Evolutionary conservation across 2,888 invertebrate species (phyloP), one percentile per base, ranked within the genome.

Genomic region (Chrysolina oricalcia): DNA sequence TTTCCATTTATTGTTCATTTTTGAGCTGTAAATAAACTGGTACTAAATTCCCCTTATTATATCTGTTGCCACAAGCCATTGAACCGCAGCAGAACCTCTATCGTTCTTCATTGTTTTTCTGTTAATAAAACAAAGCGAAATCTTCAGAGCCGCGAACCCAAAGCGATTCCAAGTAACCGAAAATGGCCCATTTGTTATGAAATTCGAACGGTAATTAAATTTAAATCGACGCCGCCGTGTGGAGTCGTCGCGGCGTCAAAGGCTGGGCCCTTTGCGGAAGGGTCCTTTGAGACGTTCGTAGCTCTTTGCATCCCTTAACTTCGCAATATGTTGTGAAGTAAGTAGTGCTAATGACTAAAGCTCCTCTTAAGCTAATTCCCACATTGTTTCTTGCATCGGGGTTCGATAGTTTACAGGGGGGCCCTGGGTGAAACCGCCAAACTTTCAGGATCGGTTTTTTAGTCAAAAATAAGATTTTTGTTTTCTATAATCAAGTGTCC

Each of bases 251-350:
- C 59, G 59, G 27, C 59, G 70, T 82, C 83, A 83, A 82, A 82
- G 82, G 79, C 48, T 73, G 77, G 43, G 67, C 70, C 59, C 59
- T 59, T 59, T 27, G 59, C 59, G 35, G n/a, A 59, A 59, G 71
- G 72, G 48, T 48, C 74, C 76, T 78, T 78, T 76, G 81, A 79
- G 77, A 77, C 67, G 56, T 70, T 65, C 72, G 77, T 70, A 64
- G 77, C 80, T 80, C 78, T 80, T 77, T 78, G 75, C 76, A 74
- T 80, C 75, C 69, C 71, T 74, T 72, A 77, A 78, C 79, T 78
- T 74, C 68, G 65, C 76, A 71, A 78, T 79, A 79, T 80, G 77
- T 79, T 80, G 77, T 79, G 76, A 67, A 74, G 74, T 70, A 59
- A 72, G 68, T 65, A 70, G 76, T 74, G 77, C 75, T 78, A 77